These are phyloP conservation scores for Semaprochilodus insignis DNA, from an alignment of 2,797 vertebrate genomes.

Conservation along the genomic window DNA sequence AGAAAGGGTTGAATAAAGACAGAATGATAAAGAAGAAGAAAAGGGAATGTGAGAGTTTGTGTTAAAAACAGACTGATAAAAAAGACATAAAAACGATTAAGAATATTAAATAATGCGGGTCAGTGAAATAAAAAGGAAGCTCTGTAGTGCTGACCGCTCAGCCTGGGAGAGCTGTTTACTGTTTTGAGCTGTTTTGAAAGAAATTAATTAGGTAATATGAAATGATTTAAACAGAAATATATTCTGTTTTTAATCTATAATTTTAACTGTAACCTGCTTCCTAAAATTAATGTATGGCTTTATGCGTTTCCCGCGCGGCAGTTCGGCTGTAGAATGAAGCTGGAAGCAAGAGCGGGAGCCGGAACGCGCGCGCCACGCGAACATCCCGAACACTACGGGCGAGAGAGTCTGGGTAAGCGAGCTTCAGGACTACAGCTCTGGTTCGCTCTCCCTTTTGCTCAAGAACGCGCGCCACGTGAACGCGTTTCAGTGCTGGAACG, in stretches of 20 bases:
- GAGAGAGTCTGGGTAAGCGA: neutral
- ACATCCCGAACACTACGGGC: neutral
- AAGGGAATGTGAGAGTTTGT: constrained; percentile 40
- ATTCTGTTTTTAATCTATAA: no score
- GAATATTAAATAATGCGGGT: neutral
- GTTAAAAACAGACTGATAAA: neutral
- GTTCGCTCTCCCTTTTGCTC: no score
- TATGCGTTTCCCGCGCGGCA: no score
- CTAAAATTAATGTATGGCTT: no score
- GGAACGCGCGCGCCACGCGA: neutral
- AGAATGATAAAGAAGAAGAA: constrained; percentile 43
- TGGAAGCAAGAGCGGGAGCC: neutral
- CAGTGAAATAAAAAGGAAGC: neutral
- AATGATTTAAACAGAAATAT: no score
- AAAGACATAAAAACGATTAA: neutral
- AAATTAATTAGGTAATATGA: no score
- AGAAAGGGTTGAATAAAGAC: constrained; percentile 82
- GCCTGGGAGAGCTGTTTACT: neutral
- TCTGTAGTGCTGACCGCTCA: neutral
- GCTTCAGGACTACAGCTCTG: neutral
- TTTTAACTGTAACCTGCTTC: no score
- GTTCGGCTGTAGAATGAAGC: neutral
- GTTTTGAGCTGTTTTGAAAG: no score
- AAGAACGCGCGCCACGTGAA: neutral
- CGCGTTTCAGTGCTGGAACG: neutral